Base-by-base conservation (phyloP, 2,888 invertebrate genomes). In the Acronicta aceris region DNA sequence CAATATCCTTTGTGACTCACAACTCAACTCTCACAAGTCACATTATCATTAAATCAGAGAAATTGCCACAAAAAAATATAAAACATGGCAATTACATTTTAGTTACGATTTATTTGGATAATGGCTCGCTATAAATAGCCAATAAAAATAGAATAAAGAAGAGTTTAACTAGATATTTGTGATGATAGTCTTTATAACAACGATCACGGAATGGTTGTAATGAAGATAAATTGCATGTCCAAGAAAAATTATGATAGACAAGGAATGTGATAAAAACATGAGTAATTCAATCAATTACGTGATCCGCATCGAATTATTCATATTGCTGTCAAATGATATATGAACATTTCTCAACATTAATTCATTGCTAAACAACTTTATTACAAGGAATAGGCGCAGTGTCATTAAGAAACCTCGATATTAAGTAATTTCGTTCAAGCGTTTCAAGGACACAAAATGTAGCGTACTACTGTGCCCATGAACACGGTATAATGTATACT, bases 401-500 rank as follows among this genome's bases (percentile, higher is more conserved):
- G 52, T 48, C 50, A 53, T 63, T 65, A 61, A 65, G 51, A 68
- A 69, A 73, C 57, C 36, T 79, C 38, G n/a, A 38, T 43, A 46
- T 76, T 61, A 74, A 63, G 71, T 64, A 65, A 74, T 60, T 60
- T 56, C 46, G 40, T 71, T 64, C 65, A n/a, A n/a, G n/a, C n/a
- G n/a, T n/a, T n/a, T n/a, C n/a, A 74, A 73, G 70, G 71, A 46
- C 55, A 60, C 38, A 13, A 13, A 13, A 51, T 54, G 38, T 56
- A 36, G 54, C 63, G 42, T 41, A 36, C 38, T 13, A 54, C 12
- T 42, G 33, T 41, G 47, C 36, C 8, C 33, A 33, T 36, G 13
- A 36, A 36, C 13, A 36, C 12, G 21, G 13, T 2, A 9, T 9
- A 30, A 30, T 2, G 1, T 30, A 21, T 9, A 30, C 1, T 30